A percentile compares a stretch with the other conserved stretches of the same genome.
phyloP scores from a whole-genome alignment of 2,113 vertebrate species.

The Catharus bicknelli region DNA sequence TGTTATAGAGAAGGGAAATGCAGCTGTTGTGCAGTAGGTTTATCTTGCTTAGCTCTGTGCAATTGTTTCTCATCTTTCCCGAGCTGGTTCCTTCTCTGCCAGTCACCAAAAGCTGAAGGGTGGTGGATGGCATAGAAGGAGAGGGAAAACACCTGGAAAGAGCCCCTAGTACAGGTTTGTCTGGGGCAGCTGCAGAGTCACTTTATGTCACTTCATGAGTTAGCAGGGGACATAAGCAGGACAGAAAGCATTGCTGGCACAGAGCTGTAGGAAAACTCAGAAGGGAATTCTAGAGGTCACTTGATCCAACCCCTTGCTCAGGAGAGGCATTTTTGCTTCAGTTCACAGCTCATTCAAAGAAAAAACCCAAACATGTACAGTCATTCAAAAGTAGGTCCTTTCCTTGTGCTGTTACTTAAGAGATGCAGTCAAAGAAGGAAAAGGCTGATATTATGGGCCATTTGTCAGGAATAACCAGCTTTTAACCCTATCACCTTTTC shows the following conservation, averaged over 20 bases:
- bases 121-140: not conserved
- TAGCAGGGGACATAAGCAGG: not conserved
- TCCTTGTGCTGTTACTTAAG: not conserved
- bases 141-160: not conserved
- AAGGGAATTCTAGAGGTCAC: not conserved
- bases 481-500: not conserved
- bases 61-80: not conserved
- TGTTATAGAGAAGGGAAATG: not conserved
- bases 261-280: not conserved
- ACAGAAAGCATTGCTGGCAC: not conserved
- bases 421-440: not conserved
- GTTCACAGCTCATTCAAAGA: not conserved
- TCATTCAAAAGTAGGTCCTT: not conserved
- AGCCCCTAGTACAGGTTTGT: not conserved
- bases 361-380: not conserved
- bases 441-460: not conserved
- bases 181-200: not conserved
- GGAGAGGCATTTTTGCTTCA: not conserved
- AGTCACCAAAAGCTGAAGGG: not conserved
- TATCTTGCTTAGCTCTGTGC: not conserved
- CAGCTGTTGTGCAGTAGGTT: not conserved
- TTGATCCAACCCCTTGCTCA: not conserved
- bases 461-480: conserved; percentile 3
- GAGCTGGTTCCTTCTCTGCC: not conserved
- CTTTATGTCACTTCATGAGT: not conserved